Evolutionary conservation across 2,888 invertebrate species (phyloP), one percentile per base, ranked within the genome.

Genomic region (Metallyticus violacea): DNA sequence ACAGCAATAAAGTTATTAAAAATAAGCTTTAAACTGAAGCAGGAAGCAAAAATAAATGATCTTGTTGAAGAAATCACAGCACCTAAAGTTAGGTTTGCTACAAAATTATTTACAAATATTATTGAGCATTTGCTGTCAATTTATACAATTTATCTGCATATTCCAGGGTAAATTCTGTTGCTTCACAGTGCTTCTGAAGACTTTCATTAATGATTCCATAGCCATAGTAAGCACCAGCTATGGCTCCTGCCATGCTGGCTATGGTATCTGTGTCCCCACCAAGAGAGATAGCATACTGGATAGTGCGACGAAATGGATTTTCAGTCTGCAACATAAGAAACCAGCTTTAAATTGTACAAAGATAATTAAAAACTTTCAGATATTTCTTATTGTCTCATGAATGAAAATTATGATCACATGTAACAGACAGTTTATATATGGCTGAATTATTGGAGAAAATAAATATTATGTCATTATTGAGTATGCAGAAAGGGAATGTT

Each of bases 201-300:
- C 92, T 90, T 27, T 91, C 88, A 83, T 91, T 91, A 81, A 96
- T 93, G 7, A 91, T 90, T 27, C 93, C 93, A 88, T 94, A 92
- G 0, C 96, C 95, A 89, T 95, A 93, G 90, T 93, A 95, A 27
- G 96, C 95, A 1, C 96, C 96, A 29, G 94, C 93, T 87, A 96
- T 93, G 2, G 95, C 94, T 15, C 95, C 95, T 5, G 96, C 94
- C 96, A 96, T 96, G 83, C 94, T 93, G 0, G 95, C 96, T 89
- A 96, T 96, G 0, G 96, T 96, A 89, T 96, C 96, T 0, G 96
- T 95, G 91, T 96, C 96, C 4, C 96, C 96, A 28, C 96, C 96
- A 15, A 96, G 91, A 25, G 94, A 93, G 88, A 96, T 94, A 9
- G 96, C 95, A 91, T 94, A 95, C 89, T 95, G 94, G 77, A 96